A percentile compares a stretch with the other conserved stretches of the same genome.
phyloP scores from a whole-genome alignment of 2,797 vertebrate genomes.

The Podarcis lilfordi region DNA sequence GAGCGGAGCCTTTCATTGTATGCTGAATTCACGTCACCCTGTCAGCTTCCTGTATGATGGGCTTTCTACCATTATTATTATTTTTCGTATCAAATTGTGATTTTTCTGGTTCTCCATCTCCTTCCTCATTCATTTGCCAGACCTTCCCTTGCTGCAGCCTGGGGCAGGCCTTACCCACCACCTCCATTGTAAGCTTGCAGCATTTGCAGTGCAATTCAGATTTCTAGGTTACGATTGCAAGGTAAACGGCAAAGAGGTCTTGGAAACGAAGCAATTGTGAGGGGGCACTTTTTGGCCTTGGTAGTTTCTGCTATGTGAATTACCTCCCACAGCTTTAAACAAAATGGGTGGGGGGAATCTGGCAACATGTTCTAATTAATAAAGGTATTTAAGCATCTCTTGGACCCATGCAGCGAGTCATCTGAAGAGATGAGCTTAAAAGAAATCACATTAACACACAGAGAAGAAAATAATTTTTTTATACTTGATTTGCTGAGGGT shows the following conservation, averaged over 20 bases:
- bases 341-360: neutral
- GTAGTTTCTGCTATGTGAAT: slow-evolving; percentile 50
- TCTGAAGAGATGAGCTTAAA: slow-evolving; percentile 68
- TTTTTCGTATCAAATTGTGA: slow-evolving; percentile 57
- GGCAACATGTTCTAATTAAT: slow-evolving; percentile 68
- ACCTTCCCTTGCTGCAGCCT: no score
- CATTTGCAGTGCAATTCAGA: slow-evolving; percentile 61
- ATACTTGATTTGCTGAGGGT: slow-evolving; percentile 71
- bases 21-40: slow-evolving; percentile 64
- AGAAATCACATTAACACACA: slow-evolving; percentile 73
- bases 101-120: slow-evolving; percentile 32
- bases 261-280: slow-evolving; percentile 13
- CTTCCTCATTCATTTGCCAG: neutral
- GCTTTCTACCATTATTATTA: slow-evolving; percentile 47
- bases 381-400: slow-evolving; percentile 65
- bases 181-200: slow-evolving; percentile 52
- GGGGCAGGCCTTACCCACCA: slow-evolving; percentile 31
- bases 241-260: slow-evolving; percentile 48
- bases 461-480: slow-evolving; percentile 71
- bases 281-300: slow-evolving; percentile 9
- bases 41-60: slow-evolving; percentile 58
- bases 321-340: slow-evolving; percentile 55
- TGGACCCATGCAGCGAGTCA: slow-evolving; percentile 63
- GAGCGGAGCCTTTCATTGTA: slow-evolving; percentile 48
- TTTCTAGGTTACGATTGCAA: slow-evolving; percentile 64